phyloP scores from a whole-genome alignment of 2,888 invertebrate species.

The Eilema depressum region DNA sequence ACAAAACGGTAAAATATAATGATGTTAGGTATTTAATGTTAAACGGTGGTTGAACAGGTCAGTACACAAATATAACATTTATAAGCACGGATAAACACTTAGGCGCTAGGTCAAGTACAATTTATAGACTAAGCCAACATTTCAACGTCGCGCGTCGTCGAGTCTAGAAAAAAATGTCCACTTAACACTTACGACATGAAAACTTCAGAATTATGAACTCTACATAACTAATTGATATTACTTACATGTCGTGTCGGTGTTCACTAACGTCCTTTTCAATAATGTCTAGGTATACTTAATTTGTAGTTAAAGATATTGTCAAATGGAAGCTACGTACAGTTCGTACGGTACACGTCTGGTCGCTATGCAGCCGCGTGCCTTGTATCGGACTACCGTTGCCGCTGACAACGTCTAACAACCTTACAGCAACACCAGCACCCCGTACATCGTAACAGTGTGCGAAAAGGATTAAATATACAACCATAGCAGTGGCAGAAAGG shows the following conservation, averaged over 20 bases:
- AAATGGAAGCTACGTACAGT: slow-evolving; percentile 64
- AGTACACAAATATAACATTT: not conserved
- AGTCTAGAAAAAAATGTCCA: not conserved
- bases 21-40: not conserved
- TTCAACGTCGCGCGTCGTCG: slow-evolving; percentile 31
- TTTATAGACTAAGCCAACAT: slow-evolving; percentile 54
- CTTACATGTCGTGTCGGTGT: slow-evolving; percentile 37
- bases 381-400: slow-evolving; percentile 82
- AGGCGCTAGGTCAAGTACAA: slow-evolving; percentile 51
- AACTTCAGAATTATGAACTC: not conserved
- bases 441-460: slow-evolving; percentile 61
- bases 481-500: slow-evolving; percentile 55
- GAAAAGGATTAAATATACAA: slow-evolving; percentile 66
- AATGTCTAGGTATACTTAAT: slow-evolving; percentile 33
- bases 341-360: slow-evolving; percentile 64
- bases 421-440: slow-evolving; percentile 74
- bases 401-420: slow-evolving; percentile 83
- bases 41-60: not conserved
- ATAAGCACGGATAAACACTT: slow-evolving; percentile 8
- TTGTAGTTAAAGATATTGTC: slow-evolving; percentile 64
- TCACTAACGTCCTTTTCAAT: slow-evolving; percentile 23
- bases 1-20: not conserved
- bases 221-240: slow-evolving; percentile 13
- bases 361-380: slow-evolving; percentile 67
- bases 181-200: not conserved